Evolutionary conservation across 35 echinoderm and acorn worm species (phyloP), one percentile per base, ranked within the genome.

Genomic region (Patiria miniata): DNA sequence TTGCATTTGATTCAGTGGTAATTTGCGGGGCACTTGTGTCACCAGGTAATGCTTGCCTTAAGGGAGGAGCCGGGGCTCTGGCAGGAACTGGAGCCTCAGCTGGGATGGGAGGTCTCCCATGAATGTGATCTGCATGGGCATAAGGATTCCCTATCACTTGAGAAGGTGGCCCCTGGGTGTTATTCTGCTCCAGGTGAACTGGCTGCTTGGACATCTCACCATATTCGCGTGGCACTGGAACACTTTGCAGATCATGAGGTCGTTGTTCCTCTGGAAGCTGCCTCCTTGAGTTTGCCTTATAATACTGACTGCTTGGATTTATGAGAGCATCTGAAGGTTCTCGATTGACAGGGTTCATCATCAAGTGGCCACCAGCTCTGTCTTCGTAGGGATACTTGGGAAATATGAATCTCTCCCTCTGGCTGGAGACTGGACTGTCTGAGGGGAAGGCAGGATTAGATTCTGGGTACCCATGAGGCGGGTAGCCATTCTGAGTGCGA

Each of bases 381-480:
- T 73, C 65, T 34, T 73, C 23, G 26, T 73, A 73, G 1, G 65
- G 65, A 73, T 73, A 34, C 65, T 73, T 73, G 7, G 65, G 65
- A 34, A 73, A 73, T 6, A 73, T 73, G 65, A 73, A 73, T 10
- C 65, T 36, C 19, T 73, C 65, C 8, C 19, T 22, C 65, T 36
- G 65, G 65, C 21, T 36, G 29, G 65, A 36, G 29, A 18, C 65
- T 73, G 65, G 65, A 30, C 34, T 73, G 26, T 18, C 34, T 73
- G 29, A 73, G 21, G 65, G 29, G 65, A 73, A 73, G 26, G 26
- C 65, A 32, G 65, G 21, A 0, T 68, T 33, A 10, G 61, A 28
- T 7, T 9, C 8, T 2, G 65, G 34, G 23, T 26, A 73, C 14
- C 26, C 65, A 73, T 73, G 65, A 36, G 65, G 34, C 29, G 65